Conservation (phyloP, 1,140 invertebrate species). For the Pseudomyrmex sp. region DNA sequence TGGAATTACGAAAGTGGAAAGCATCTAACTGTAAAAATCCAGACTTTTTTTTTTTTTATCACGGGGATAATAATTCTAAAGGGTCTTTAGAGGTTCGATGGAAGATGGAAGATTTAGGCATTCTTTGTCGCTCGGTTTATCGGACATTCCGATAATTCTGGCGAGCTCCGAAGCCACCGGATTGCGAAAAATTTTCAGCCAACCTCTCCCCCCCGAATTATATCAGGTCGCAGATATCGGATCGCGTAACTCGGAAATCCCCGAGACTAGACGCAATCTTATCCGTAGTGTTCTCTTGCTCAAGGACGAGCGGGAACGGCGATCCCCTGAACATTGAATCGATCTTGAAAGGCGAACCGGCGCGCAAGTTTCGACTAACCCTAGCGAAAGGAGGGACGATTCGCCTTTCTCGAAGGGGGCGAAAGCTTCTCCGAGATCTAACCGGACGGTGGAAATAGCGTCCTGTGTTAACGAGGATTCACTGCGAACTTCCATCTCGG, state of each 20-base stretch:
- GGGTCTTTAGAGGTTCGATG: not conserved
- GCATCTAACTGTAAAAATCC: not conserved
- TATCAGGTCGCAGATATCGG: slow-evolving; percentile 36
- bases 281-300: not conserved
- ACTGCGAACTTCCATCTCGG: slow-evolving; percentile 45
- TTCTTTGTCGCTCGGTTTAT: slow-evolving; percentile 41
- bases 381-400: slow-evolving; percentile 38
- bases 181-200: slow-evolving; percentile 38
- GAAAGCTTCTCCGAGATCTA: slow-evolving; percentile 22
- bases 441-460: slow-evolving; percentile 48
- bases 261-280: slow-evolving; percentile 34
- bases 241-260: slow-evolving; percentile 31
- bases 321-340: too few relatives aligned
- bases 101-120: slow-evolving; percentile 17
- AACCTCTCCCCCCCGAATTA: slow-evolving; percentile 12
- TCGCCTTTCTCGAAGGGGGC: not conserved
- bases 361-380: slow-evolving; percentile 21
- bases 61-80: not conserved
- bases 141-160: slow-evolving; percentile 7
- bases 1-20: not conserved
- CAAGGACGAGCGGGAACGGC: slow-evolving; percentile 2
- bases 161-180: not conserved
- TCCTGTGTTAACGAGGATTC: slow-evolving; percentile 67
- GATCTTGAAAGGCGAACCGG: slow-evolving; percentile 28
- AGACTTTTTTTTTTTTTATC: not conserved